phyloP scores from a whole-genome alignment of 2,888 invertebrate species.

The Athetis lepigone region DNA sequence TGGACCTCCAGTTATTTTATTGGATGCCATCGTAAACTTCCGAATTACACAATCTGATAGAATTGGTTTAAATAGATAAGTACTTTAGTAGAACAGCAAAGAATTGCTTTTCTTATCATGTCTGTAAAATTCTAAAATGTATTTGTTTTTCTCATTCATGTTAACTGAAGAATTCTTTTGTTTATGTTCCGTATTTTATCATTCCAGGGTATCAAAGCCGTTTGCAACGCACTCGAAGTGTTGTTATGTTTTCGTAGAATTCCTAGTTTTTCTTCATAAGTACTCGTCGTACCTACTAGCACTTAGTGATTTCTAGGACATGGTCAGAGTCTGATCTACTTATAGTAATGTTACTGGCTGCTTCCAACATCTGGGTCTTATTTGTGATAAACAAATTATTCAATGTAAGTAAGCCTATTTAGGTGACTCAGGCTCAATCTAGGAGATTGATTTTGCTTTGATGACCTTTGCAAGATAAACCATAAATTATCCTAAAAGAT shows the following conservation, averaged over 20 bases:
- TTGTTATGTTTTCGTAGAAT: conserved; percentile 10
- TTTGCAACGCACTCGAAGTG: neutral
- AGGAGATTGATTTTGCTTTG: neutral
- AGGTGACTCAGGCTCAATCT: neutral
- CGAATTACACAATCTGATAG: conserved; percentile 56
- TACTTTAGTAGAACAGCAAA: conserved; percentile 33
- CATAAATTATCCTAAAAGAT: neutral
- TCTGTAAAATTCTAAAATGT: conserved; percentile 27
- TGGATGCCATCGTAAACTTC: conserved; percentile 65
- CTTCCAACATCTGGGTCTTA: neutral
- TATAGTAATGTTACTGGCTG: neutral
- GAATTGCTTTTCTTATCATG: conserved; percentile 37
- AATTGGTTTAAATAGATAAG: conserved; percentile 46
- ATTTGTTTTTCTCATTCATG: conserved; percentile 32
- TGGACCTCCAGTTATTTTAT: conserved; percentile 59
- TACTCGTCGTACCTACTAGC: neutral
- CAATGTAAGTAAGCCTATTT: neutral
- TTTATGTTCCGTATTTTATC: conserved; percentile 26
- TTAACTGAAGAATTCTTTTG: conserved; percentile 14
- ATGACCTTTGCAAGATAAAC: no score
- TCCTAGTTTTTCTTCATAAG: neutral
- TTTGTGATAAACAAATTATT: neutral
- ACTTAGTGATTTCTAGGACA: neutral
- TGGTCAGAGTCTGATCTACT: neutral
- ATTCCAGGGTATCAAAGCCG: neutral